Conservation (phyloP, 2,888 invertebrate genomes). For the Phortica okadai region DNA sequence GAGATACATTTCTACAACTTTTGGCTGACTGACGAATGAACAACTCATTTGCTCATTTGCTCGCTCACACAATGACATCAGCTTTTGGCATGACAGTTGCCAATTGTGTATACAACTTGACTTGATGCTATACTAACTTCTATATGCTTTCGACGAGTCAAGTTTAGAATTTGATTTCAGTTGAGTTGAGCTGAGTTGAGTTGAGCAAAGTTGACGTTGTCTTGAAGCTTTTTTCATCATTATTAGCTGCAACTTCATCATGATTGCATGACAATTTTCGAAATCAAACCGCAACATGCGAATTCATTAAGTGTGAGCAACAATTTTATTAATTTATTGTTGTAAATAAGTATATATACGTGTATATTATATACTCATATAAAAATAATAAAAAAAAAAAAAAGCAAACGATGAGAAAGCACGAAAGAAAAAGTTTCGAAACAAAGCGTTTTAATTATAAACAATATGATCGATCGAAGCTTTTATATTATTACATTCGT, state of each 20-base stretch:
- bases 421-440: background rate
- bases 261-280: background rate
- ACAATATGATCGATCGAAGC: background rate
- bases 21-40: background rate
- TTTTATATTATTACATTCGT: background rate
- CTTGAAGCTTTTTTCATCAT: background rate
- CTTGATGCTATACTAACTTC: background rate
- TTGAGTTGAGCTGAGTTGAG: background rate
- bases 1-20: background rate
- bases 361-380: too few relatives aligned
- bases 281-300: background rate
- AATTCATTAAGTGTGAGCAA: slow-evolving; percentile 3
- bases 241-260: background rate
- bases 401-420: background rate
- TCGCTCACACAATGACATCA: background rate
- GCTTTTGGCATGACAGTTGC: background rate
- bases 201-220: background rate
- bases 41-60: background rate
- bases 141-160: too few relatives aligned
- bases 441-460: background rate
- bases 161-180: background rate
- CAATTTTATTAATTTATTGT: slow-evolving; percentile 6
- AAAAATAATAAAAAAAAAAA: background rate
- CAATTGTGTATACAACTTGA: background rate
- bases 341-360: too few relatives aligned